A percentile compares a stretch with the other conserved stretches of the same genome.
phyloP scores from a whole-genome alignment of 2,888 invertebrate genomes.

The Pantelozetes paolii region DNA sequence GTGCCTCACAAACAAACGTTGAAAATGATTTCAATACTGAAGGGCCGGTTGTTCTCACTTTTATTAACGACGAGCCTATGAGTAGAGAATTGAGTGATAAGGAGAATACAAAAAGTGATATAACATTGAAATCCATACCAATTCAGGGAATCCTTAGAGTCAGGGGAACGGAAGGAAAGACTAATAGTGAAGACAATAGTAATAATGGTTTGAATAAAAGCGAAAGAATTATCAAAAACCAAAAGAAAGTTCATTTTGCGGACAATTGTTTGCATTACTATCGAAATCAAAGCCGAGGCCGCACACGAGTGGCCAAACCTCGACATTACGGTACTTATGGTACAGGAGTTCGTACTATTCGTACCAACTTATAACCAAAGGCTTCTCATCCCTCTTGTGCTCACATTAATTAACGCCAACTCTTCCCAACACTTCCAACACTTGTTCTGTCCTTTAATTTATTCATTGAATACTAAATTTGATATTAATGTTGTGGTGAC shows the following conservation, averaged over 20 bases:
- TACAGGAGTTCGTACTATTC: slow-evolving; percentile 26
- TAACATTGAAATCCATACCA: neutral
- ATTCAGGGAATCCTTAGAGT: slow-evolving; percentile 25
- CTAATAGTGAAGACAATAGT: slow-evolving; percentile 19
- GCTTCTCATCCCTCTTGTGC: neutral
- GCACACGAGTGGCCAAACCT: neutral
- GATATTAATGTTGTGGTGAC: slow-evolving; percentile 1
- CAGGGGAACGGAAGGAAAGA: neutral
- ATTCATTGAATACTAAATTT: slow-evolving; percentile 15
- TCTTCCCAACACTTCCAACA: neutral
- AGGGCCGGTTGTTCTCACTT: slow-evolving; percentile 1
- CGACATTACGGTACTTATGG: slow-evolving; percentile 20
- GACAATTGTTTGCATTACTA: slow-evolving; percentile 23
- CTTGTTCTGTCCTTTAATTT: slow-evolving; percentile 16
- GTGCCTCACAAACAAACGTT: neutral
- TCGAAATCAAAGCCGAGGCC: neutral
- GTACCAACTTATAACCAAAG: slow-evolving; percentile 20
- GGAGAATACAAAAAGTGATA: neutral
- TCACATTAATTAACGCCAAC: slow-evolving; percentile 27
- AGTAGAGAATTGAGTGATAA: neutral
- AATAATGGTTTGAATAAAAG: neutral
- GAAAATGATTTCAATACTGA: neutral
- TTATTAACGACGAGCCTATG: slow-evolving; percentile 25
- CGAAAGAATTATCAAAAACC: neutral
- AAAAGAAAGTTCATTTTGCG: slow-evolving; percentile 34